Percentiles rank a stretch among this genome's conserved stretches.
phyloP scores from a whole-genome alignment of 2,888 invertebrate genomes.

The Nezara viridula region DNA sequence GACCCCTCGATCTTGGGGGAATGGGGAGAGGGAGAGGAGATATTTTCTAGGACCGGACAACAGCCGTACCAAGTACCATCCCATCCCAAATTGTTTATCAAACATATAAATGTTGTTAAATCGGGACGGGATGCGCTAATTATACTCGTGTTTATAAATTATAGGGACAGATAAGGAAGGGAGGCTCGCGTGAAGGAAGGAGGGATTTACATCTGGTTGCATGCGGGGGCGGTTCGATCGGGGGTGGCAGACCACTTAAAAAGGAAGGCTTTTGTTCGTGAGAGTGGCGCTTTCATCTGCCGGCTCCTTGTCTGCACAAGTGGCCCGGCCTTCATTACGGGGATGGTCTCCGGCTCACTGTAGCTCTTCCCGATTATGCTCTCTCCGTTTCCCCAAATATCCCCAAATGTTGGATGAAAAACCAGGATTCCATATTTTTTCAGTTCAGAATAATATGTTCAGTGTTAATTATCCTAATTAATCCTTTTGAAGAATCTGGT shows the following conservation, averaged over 20 bases:
- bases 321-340: conserved; percentile 18
- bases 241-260: conserved; percentile 52
- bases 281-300: conserved; percentile 56
- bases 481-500: too few species aligned
- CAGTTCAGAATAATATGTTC: neutral
- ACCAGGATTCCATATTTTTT: neutral
- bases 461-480: too few species aligned
- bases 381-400: neutral
- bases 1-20: neutral
- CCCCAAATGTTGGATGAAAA: neutral
- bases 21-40: too few species aligned
- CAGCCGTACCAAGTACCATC: neutral
- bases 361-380: neutral
- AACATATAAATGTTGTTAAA: conserved; percentile 10
- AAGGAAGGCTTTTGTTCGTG: conserved; percentile 58
- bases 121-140: conserved; percentile 44
- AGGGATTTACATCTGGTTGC: conserved; percentile 53
- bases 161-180: conserved; percentile 29
- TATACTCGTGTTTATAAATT: conserved; percentile 32
- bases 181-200: conserved; percentile 41
- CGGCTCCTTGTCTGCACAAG: conserved; percentile 44
- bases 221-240: conserved; percentile 53
- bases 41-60: neutral
- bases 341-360: neutral
- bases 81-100: neutral